Percentiles rank a stretch among this genome's conserved stretches.
Conservation (phyloP, 2,797 vertebrate species). For the Tenualosa thibaudeaui region DNA sequence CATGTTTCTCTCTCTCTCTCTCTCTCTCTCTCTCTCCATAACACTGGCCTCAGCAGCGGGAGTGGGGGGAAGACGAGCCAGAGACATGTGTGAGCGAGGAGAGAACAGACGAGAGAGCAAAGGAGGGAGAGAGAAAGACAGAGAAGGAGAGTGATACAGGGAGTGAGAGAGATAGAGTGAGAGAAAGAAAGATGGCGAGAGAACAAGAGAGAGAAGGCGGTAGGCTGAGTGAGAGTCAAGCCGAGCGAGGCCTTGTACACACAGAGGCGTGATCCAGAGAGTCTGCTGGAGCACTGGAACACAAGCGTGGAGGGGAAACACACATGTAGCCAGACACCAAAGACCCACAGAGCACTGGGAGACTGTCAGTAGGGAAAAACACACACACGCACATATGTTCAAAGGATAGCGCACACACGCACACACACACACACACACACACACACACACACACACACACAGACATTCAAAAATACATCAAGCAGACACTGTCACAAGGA, state of each 20-base stretch:
- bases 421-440: background rate
- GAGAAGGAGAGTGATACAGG: background rate
- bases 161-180: background rate
- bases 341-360: background rate
- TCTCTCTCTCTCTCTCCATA: background rate
- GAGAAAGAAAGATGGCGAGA: background rate
- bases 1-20: slow-evolving; percentile 47
- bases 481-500: background rate
- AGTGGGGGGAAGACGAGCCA: slow-evolving; percentile 39
- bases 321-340: background rate
- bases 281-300: background rate
- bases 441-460: background rate
- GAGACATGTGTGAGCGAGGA: slow-evolving; percentile 58
- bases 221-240: background rate
- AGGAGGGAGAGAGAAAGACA: background rate
- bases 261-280: background rate
- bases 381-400: background rate
- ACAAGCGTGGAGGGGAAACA: background rate
- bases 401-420: background rate
- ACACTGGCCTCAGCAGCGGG: slow-evolving; percentile 32
- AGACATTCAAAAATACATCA: background rate
- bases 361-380: background rate
- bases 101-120: slow-evolving; percentile 41
- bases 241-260: background rate
- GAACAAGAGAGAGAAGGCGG: background rate